These are phyloP conservation scores for Trichosurus vulpecula DNA, from an alignment of 2,797 vertebrate species.

Conservation along the genomic window DNA sequence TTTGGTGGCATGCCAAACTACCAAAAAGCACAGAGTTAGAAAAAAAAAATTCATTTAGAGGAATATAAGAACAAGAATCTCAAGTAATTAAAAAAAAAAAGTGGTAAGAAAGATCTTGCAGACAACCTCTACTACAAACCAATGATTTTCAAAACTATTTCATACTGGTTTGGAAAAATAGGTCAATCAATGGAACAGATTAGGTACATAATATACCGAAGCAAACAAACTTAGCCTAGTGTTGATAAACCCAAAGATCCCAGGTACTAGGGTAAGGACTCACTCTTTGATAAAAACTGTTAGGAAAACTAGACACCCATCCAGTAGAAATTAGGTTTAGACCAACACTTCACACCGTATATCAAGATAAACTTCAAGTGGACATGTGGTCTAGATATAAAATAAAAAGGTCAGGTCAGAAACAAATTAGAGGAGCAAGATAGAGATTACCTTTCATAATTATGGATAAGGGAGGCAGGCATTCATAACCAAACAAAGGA, in stretches of 20 bases:
- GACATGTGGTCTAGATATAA: background rate
- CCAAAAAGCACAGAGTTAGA: background rate
- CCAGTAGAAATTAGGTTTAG: background rate
- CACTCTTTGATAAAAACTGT: background rate
- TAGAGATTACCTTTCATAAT: background rate
- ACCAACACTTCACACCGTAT: background rate
- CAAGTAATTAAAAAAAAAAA: background rate
- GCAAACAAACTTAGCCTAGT: background rate
- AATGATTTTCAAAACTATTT: background rate
- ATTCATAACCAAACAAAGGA: background rate
- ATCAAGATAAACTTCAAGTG: background rate
- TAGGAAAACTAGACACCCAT: background rate
- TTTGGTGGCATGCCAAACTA: background rate
- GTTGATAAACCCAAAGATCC: background rate
- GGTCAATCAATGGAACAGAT: background rate
- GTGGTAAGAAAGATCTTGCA: background rate
- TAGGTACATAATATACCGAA: background rate
- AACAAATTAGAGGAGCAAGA: background rate
- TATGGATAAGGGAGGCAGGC: background rate
- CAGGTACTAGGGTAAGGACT: background rate
- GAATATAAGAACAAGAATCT: background rate
- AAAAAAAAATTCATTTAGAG: background rate
- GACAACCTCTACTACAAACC: background rate
- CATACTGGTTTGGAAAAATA: background rate
- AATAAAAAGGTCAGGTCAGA: background rate